Evolutionary conservation across 2,888 invertebrate genomes (phyloP).

Genomic region (Ptychoptera albimana): DNA sequence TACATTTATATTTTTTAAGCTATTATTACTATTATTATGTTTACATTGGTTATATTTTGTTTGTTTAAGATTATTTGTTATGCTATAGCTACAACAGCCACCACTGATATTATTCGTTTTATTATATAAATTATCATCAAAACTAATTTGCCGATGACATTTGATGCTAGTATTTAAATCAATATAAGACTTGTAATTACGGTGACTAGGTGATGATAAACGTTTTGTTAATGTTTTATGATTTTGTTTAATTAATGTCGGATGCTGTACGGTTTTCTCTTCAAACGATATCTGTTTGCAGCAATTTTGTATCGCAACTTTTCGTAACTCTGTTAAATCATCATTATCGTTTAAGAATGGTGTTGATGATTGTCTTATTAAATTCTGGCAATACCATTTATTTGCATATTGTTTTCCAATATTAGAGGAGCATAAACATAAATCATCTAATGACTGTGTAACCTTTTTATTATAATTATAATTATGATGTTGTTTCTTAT

Average conservation of each 20-base stretch:
- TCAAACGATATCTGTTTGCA: constrained; percentile 3
- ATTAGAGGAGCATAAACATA: background rate
- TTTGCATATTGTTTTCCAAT: no score
- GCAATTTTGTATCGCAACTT: constrained; percentile 7
- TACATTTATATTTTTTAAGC: background rate
- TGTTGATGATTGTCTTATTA: constrained; percentile 1
- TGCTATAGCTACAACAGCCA: no score
- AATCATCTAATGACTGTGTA: constrained; percentile 7
- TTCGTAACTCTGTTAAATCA: background rate
- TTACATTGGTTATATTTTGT: no score
- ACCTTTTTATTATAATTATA: background rate
- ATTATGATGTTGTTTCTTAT: background rate
- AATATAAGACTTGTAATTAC: no score
- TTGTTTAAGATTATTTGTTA: no score
- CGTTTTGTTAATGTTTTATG: no score
- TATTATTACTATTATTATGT: no score
- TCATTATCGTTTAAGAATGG: constrained; percentile 2
- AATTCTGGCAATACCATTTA: background rate
- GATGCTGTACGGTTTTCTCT: no score
- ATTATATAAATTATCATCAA: constrained; percentile 17
- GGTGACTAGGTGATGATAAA: no score
- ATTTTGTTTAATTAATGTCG: no score
- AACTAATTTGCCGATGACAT: constrained; percentile 23
- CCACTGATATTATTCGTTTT: no score
- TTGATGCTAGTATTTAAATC: constrained; percentile 9